These are phyloP conservation scores for Sipha flava DNA, from an alignment of 1,140 invertebrate genomes.

Conservation along the genomic window DNA sequence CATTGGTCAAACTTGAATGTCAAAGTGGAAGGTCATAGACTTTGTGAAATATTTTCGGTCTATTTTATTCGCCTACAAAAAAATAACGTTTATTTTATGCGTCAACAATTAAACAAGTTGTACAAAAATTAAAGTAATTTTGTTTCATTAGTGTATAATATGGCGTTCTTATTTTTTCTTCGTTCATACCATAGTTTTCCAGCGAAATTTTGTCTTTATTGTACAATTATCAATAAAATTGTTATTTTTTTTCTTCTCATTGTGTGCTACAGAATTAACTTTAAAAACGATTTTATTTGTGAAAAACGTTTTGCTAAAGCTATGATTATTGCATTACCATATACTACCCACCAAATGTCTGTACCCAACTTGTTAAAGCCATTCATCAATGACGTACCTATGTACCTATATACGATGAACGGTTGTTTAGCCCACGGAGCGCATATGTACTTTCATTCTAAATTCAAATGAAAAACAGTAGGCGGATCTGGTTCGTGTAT, in stretches of 20 bases:
- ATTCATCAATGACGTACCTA: neutral
- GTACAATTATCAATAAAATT: too few species aligned
- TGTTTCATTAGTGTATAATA: neutral
- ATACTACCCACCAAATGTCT: neutral
- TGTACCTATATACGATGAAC: neutral
- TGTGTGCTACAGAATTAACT: too few species aligned
- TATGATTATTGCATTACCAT: too few species aligned
- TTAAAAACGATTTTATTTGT: too few species aligned
- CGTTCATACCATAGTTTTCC: too few species aligned
- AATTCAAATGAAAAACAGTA: neutral
- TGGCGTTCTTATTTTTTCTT: too few species aligned
- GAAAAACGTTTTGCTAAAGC: too few species aligned
- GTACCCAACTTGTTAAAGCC: neutral
- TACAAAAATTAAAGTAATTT: neutral
- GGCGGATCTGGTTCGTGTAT: conserved; percentile 7
- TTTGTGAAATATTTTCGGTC: neutral
- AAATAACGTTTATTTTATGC: neutral
- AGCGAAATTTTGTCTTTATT: too few species aligned
- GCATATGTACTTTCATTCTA: neutral
- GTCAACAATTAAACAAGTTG: neutral
- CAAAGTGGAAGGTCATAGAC: neutral
- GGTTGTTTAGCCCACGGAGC: neutral
- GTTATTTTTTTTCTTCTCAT: too few species aligned
- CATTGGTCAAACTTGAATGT: neutral
- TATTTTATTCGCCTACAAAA: neutral